These are phyloP conservation scores for Cantharis rufa DNA, from an alignment of 2,888 invertebrate species.

Conservation along the genomic window DNA sequence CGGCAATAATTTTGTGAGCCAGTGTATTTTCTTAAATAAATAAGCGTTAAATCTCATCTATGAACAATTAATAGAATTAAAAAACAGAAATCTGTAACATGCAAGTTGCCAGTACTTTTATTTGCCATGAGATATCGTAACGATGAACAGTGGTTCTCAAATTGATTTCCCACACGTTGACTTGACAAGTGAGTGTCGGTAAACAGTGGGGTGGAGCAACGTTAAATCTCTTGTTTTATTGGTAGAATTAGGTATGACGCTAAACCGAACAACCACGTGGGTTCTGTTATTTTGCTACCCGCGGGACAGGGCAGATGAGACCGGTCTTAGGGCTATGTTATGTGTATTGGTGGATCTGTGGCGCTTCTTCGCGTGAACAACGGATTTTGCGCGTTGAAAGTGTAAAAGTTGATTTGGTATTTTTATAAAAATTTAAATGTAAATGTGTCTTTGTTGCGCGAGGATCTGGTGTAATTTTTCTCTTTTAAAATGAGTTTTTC, in stretches of 20 bases:
- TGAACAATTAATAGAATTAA: not conserved
- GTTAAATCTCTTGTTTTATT: constrained; percentile 30
- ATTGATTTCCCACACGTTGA: constrained; percentile 49
- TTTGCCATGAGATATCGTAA: not conserved
- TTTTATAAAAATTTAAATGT: constrained; percentile 37
- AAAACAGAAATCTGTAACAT: constrained; percentile 3
- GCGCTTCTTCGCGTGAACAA: constrained; percentile 41
- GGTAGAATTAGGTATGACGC: constrained; percentile 44
- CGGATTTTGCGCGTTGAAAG: constrained; percentile 47
- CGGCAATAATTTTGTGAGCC: too few species aligned
- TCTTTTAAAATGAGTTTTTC: constrained; percentile 11
- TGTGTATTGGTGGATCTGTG: constrained; percentile 38
- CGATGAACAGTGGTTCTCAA: not conserved
- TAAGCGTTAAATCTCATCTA: too few species aligned
- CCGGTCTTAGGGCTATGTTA: constrained; percentile 38
- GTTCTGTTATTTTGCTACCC: constrained; percentile 43
- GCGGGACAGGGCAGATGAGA: constrained; percentile 46
- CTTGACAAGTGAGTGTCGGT: constrained; percentile 44
- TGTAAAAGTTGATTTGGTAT: constrained; percentile 37
- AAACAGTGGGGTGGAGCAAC: constrained; percentile 38
- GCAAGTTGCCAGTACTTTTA: not conserved
- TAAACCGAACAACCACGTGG: constrained; percentile 51
- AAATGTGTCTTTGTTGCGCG: constrained; percentile 35
- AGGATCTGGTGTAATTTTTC: constrained; percentile 24
- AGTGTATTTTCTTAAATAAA: too few species aligned